Percentiles rank a stretch among this genome's conserved stretches.
These are phyloP conservation scores for Lasioglossum villosulum DNA, from an alignment of 2,888 invertebrate genomes.

Conservation along the genomic window DNA sequence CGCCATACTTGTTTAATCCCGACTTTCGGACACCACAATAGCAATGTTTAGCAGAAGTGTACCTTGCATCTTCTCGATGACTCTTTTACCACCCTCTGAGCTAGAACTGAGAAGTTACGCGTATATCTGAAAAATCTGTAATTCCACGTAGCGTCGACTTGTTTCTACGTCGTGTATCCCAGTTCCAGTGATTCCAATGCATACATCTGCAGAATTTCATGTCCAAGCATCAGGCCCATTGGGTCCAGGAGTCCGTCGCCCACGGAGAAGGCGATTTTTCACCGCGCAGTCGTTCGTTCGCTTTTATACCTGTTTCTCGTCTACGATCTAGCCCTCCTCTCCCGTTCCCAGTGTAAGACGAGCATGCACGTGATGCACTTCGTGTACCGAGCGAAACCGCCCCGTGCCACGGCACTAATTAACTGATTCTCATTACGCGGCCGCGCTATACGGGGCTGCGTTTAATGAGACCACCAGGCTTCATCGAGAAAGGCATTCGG, in stretches of 20 bases:
- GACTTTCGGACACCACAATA: not conserved
- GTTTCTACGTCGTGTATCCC: not conserved
- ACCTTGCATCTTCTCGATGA: too few relatives aligned
- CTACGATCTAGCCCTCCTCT: conserved; percentile 10
- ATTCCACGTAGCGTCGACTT: not conserved
- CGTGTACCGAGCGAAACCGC: conserved; percentile 66
- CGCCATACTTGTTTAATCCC: too few relatives aligned
- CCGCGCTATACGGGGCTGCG: conserved; percentile 75
- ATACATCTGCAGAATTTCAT: not conserved
- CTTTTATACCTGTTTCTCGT: not conserved
- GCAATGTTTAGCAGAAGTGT: not conserved
- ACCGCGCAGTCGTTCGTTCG: not conserved
- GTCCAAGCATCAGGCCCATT: not conserved
- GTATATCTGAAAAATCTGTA: not conserved
- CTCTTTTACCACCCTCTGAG: too few relatives aligned
- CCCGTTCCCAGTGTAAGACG: conserved; percentile 56
- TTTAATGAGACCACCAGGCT: conserved; percentile 82
- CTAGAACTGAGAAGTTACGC: not conserved
- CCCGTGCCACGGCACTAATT: conserved; percentile 79
- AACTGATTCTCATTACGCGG: conserved; percentile 83
- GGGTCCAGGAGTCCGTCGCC: not conserved
- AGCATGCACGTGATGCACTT: conserved; percentile 64
- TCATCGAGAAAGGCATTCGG: conserved; percentile 60
- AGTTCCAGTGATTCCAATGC: not conserved
- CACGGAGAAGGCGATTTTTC: not conserved